A percentile compares a stretch with the other conserved stretches of the same genome.
phyloP scores from a whole-genome alignment of 2,888 invertebrate species.

The Erannis defoliaria region DNA sequence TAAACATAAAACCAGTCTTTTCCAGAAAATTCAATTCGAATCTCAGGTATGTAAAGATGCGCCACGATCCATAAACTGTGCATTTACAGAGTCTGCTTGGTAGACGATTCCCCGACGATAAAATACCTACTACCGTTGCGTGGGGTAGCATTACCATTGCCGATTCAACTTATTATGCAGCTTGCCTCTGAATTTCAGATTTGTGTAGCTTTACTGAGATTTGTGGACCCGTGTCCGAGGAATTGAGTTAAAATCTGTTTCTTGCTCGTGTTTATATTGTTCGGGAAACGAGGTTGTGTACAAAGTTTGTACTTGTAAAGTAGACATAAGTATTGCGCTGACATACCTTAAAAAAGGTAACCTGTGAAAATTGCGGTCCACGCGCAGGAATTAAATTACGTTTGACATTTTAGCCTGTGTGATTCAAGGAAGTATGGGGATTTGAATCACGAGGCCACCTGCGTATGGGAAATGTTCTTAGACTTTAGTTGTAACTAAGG shows the following conservation, averaged over 20 bases:
- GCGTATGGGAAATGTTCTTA: too few species aligned
- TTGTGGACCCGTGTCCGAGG: slow-evolving; percentile 45
- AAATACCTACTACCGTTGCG: slow-evolving; percentile 33
- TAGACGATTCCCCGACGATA: slow-evolving; percentile 29
- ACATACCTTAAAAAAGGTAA: too few species aligned
- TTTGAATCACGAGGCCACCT: too few species aligned
- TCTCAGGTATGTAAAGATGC: neutral
- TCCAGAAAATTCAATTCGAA: neutral
- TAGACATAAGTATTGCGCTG: too few species aligned
- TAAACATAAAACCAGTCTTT: neutral
- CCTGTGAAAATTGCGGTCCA: too few species aligned
- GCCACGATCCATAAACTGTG: slow-evolving; percentile 7
- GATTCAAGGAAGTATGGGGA: too few species aligned
- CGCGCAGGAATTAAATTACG: too few species aligned
- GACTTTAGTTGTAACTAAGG: too few species aligned
- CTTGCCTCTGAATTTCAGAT: slow-evolving; percentile 58
- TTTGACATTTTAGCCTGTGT: too few species aligned
- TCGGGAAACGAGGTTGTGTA: too few species aligned
- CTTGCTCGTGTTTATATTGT: slow-evolving; percentile 6
- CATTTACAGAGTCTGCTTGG: slow-evolving; percentile 30
- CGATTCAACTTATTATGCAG: slow-evolving; percentile 61
- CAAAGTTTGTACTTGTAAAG: too few species aligned
- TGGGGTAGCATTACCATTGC: slow-evolving; percentile 49
- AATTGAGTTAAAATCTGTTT: slow-evolving; percentile 8
- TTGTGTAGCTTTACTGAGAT: slow-evolving; percentile 46